phyloP scores from a whole-genome alignment of 2,113 vertebrate genomes.

The Glaucidium brasilianum region DNA sequence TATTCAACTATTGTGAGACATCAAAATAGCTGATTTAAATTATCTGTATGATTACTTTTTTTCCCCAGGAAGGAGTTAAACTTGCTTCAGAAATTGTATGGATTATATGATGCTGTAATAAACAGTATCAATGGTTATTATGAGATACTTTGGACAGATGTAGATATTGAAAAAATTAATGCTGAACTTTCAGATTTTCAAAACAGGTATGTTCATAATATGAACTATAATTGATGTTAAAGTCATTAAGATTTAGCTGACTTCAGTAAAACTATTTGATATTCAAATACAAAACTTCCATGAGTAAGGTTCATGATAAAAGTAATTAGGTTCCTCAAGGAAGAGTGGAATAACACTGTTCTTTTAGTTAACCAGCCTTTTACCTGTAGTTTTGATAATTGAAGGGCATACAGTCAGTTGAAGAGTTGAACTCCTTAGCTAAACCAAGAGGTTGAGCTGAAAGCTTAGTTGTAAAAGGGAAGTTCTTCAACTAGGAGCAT shows the following conservation, averaged over 20 bases:
- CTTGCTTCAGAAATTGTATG: constrained; percentile 79
- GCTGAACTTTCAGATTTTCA: constrained; percentile 76
- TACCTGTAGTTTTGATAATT: not conserved
- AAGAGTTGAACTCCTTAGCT: rapidly evolving
- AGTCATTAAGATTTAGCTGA: not conserved
- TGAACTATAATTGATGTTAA: not conserved
- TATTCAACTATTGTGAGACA: not conserved
- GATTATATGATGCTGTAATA: constrained; percentile 78
- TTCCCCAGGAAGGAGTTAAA: constrained; percentile 72
- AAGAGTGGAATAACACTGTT: not conserved
- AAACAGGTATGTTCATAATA: constrained; percentile 54
- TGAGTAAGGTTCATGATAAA: not conserved
- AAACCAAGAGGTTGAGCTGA: not conserved
- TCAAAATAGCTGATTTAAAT: not conserved
- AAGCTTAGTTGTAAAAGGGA: not conserved
- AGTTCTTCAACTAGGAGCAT: not conserved
- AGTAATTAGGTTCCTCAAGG: not conserved
- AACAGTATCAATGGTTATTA: constrained; percentile 74
- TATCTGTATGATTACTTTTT: not conserved
- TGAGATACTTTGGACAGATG: constrained; percentile 78
- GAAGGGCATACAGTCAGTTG: rapidly evolving
- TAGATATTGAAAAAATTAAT: constrained; percentile 81
- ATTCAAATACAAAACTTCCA: not conserved
- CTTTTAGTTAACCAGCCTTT: not conserved
- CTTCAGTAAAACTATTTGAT: not conserved